Evolutionary conservation across 2,888 invertebrate genomes (phyloP).

Genomic region (Nowickia ferox): DNA sequence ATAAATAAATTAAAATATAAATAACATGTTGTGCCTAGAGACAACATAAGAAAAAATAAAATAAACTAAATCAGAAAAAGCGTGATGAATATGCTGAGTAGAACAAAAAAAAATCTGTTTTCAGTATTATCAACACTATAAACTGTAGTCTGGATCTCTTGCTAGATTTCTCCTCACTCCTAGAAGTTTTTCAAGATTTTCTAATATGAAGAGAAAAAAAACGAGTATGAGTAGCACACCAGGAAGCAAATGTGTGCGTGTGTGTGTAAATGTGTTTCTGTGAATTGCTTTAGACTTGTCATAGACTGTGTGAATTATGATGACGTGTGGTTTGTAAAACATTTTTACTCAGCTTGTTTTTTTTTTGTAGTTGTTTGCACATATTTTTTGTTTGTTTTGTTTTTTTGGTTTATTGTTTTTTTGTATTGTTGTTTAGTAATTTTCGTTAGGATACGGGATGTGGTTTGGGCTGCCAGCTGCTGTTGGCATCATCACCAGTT

Average conservation of each 20-base stretch:
- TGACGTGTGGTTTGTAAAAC: slow-evolving; percentile 64
- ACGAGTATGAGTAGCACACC: not conserved
- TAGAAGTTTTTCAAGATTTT: slow-evolving; percentile 2
- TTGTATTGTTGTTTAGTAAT: slow-evolving; percentile 29
- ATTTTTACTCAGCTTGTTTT: slow-evolving; percentile 1
- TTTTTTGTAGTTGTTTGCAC: slow-evolving; percentile 17
- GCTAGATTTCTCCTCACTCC: slow-evolving; percentile 3
- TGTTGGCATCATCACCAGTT: slow-evolving; percentile 60
- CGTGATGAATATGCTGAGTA: not conserved
- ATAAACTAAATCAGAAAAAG: slow-evolving; percentile 29
- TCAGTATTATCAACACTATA: slow-evolving; percentile 45
- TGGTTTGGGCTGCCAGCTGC: slow-evolving; percentile 62
- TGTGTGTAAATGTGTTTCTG: not conserved
- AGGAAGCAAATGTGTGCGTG: not conserved
- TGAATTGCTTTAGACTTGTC: slow-evolving; percentile 59
- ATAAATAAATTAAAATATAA: slow-evolving; percentile 2
- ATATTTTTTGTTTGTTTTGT: slow-evolving; percentile 40
- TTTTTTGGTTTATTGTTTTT: slow-evolving; percentile 50
- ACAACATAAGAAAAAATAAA: slow-evolving; percentile 33
- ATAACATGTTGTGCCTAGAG: slow-evolving; percentile 29
- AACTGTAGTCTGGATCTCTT: slow-evolving; percentile 15
- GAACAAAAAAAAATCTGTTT: slow-evolving; percentile 21
- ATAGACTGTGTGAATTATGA: slow-evolving; percentile 70
- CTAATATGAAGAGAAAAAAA: not conserved
- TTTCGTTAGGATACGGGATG: slow-evolving; percentile 59